Evolutionary conservation across 1,140 invertebrate genomes (phyloP).

Genomic region (Mamestra configurata): DNA sequence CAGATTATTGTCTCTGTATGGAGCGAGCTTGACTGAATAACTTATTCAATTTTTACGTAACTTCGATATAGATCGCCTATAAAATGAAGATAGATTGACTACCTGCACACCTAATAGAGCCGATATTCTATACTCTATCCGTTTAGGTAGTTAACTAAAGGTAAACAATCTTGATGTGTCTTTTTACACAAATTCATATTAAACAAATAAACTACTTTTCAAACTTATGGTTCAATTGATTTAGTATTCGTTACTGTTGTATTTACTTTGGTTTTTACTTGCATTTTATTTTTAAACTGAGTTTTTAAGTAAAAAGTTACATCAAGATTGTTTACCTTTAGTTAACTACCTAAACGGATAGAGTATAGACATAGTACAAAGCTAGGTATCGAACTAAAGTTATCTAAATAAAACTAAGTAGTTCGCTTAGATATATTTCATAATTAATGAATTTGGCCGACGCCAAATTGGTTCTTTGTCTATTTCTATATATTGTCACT

Average conservation of each 20-base stretch:
- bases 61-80: not conserved
- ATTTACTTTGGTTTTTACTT: too few relatives aligned
- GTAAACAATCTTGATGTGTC: too few relatives aligned
- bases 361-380: too few relatives aligned
- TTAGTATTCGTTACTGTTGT: too few relatives aligned
- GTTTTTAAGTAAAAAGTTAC: too few relatives aligned
- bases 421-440: conserved; percentile 47
- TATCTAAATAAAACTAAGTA: conserved; percentile 49
- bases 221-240: too few relatives aligned
- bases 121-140: conserved; percentile 8
- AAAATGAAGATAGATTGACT: not conserved
- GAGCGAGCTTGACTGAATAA: conserved; percentile 1
- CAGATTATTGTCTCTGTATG: not conserved
- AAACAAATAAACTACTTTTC: too few relatives aligned
- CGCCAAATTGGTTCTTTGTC: conserved; percentile 50
- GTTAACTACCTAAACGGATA: too few relatives aligned
- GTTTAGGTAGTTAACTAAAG: too few relatives aligned
- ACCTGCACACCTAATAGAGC: not conserved
- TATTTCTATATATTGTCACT: conserved; percentile 63
- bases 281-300: too few relatives aligned
- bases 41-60: not conserved
- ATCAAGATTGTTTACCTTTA: too few relatives aligned
- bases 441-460: conserved; percentile 46
- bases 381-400: conserved; percentile 35
- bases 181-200: too few relatives aligned